These are phyloP conservation scores for Neodiprion virginianus DNA, from an alignment of 1,140 invertebrate genomes.

Conservation along the genomic window DNA sequence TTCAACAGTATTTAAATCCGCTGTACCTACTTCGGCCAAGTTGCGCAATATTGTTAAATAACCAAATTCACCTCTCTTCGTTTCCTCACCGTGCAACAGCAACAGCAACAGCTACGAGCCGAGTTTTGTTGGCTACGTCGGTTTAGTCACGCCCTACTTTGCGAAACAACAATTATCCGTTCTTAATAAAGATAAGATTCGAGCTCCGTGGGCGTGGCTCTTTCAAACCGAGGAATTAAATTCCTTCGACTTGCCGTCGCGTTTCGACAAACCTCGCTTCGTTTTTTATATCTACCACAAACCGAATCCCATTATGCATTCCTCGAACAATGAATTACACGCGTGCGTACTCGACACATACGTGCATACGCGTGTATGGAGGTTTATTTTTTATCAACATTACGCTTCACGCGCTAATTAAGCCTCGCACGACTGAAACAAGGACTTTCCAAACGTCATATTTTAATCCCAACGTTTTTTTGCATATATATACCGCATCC, in stretches of 20 bases:
- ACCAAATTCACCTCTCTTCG: too few relatives aligned
- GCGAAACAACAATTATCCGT: not conserved
- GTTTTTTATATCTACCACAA: not conserved
- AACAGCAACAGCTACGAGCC: too few relatives aligned
- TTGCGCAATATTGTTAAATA: too few relatives aligned
- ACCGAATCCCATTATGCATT: not conserved
- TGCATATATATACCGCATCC: too few relatives aligned
- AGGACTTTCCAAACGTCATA: not conserved
- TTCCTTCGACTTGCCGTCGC: too few relatives aligned
- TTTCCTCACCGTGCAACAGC: too few relatives aligned
- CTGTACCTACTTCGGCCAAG: too few relatives aligned
- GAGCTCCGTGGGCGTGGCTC: not conserved
- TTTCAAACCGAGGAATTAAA: too few relatives aligned
- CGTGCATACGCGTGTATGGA: too few relatives aligned
- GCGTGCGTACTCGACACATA: too few relatives aligned
- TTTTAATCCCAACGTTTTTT: not conserved
- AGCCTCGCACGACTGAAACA: not conserved
- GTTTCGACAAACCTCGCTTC: not conserved
- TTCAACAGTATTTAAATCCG: too few relatives aligned
- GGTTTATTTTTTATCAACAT: not conserved
- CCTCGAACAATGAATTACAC: not conserved
- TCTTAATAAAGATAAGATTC: constrained; percentile 3
- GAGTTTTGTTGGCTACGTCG: too few relatives aligned
- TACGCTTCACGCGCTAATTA: not conserved
- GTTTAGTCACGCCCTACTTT: not conserved